phyloP scores from a whole-genome alignment of 2,888 invertebrate genomes.

The Blera fallax region DNA sequence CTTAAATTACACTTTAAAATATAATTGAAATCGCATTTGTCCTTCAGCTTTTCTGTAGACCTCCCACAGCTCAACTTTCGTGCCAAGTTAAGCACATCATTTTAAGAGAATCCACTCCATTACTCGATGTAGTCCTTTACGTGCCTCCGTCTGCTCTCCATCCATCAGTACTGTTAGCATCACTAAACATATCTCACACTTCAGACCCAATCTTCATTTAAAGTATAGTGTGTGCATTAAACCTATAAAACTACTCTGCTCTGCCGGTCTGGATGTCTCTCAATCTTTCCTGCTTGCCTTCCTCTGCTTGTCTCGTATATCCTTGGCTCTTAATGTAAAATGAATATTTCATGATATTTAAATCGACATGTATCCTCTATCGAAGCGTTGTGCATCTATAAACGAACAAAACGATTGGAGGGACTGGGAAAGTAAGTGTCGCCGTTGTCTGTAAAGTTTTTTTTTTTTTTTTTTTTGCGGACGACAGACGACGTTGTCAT shows the following conservation, averaged over 20 bases:
- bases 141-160: slow-evolving; percentile 16
- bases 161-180: slow-evolving; percentile 10
- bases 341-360: slow-evolving; percentile 72
- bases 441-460: slow-evolving; percentile 66
- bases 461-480: too few relatives aligned
- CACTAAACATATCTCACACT: slow-evolving; percentile 43
- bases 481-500: slow-evolving; percentile 34
- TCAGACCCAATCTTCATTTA: slow-evolving; percentile 46
- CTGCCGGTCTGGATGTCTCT: not conserved
- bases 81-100: slow-evolving; percentile 47
- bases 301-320: slow-evolving; percentile 18
- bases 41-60: not conserved
- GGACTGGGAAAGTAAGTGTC: slow-evolving; percentile 44
- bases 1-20: slow-evolving; percentile 58
- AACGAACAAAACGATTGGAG: not conserved
- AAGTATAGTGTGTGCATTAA: slow-evolving; percentile 51
- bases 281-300: not conserved
- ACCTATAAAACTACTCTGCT: slow-evolving; percentile 48
- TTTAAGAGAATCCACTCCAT: slow-evolving; percentile 52
- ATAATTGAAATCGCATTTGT: slow-evolving; percentile 52
- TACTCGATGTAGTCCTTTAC: slow-evolving; percentile 10
- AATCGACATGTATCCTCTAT: slow-evolving; percentile 54
- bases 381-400: slow-evolving; percentile 18
- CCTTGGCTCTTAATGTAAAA: slow-evolving; percentile 55
- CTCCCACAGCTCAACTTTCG: slow-evolving; percentile 12